A percentile compares a stretch with the other conserved stretches of the same genome.
Conservation (phyloP, 2,113 vertebrate genomes). For the human region GRCh38 chr3:58244001-58244500, state of each 20-base stretch:
- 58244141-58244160: background rate
- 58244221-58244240: background rate
- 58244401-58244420: background rate
- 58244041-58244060: background rate
- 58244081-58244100: background rate
- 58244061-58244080: background rate
- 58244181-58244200: background rate
- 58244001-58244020: background rate
- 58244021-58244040: background rate
- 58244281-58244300: background rate
- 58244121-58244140: background rate
- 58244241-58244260: background rate
- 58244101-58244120: background rate
- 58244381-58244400: background rate
- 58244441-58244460: background rate
- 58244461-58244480: conserved; percentile 22
- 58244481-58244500: background rate
- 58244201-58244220: background rate
- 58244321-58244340: background rate
- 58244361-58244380: background rate
- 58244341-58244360: background rate
- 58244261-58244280: background rate
- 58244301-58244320: background rate
- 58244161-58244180: background rate
- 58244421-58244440: background rate